phyloP scores from a whole-genome alignment of 2,113 vertebrate genomes.

The Mus spicilegus region DNA sequence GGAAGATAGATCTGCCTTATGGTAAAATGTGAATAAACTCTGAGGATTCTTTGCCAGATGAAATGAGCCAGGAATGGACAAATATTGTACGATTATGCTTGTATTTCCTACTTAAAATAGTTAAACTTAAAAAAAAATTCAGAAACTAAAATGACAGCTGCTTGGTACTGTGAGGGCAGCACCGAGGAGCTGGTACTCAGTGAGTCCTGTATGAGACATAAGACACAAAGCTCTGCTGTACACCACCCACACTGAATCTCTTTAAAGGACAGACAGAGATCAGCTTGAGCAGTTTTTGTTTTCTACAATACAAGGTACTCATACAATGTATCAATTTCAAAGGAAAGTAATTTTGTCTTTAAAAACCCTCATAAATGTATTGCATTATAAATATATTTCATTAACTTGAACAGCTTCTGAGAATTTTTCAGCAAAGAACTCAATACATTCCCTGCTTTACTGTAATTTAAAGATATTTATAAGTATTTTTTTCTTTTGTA shows the following conservation, averaged over 20 bases:
- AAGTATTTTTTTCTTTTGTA: not conserved
- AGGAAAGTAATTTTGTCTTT: conserved; percentile 9
- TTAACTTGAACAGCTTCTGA: conserved; percentile 10
- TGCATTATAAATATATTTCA: conserved; percentile 22
- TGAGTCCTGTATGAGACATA: not conserved
- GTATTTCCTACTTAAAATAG: not conserved
- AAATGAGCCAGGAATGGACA: not conserved
- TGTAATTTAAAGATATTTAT: not conserved
- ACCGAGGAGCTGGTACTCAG: not conserved
- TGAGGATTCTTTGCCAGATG: not conserved
- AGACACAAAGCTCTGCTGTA: not conserved
- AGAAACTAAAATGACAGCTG: not conserved
- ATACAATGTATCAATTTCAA: conserved; percentile 52
- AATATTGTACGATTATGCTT: not conserved
- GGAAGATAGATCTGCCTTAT: not conserved
- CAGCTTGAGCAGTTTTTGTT: not conserved
- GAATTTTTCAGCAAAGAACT: conserved; percentile 19
- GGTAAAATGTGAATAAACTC: not conserved
- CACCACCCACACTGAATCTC: not conserved
- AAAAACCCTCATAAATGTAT: conserved; percentile 31
- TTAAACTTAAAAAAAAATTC: not conserved
- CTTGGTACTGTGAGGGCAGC: not conserved
- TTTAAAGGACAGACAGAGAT: not conserved
- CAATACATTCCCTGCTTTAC: not conserved
- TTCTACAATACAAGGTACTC: not conserved